Base-by-base conservation (phyloP, 2,888 invertebrate species). In the Agrilus mali region DNA sequence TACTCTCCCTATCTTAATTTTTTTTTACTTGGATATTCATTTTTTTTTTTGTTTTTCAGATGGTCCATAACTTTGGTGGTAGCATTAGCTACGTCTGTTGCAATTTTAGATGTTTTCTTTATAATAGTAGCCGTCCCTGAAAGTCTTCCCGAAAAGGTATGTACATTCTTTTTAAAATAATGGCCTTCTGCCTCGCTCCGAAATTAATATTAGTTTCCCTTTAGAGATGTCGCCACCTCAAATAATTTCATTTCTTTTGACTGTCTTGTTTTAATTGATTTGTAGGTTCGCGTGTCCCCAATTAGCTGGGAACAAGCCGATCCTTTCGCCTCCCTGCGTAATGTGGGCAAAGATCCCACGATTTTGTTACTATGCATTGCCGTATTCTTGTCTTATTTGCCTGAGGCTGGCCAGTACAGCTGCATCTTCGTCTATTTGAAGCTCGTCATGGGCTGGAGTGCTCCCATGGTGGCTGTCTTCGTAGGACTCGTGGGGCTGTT, bases 401-500 rank as follows among this genome's bases (percentile, higher is more conserved):
- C 98, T 2, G 98, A 99, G 71, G 89, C 89, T 34, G 97, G 97
- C 53, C 95, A 98, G 72, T 98, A 98, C 71, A 97, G 97, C 46
- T 97, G 97, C 72, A 96, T 98, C 72, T 98, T 98, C 73, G 97
- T 98, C 59, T 98, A 98, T 71, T 77, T 98, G 54, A 92, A 92
- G 72, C 75, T 97, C 64, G 75, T 93, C 60, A 94, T 98, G 86
- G 92, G 90, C 53, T 98, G 98, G 71, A 86, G 84, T 55, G 86
- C 85, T 47, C 82, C 90, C 60, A 88, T 92, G 77, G 96, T 98
- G 56, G 95, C 97, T 44, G 83, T 94, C 55, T 98, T 95, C 68
- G 97, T 98, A 60, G 98, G 97, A 50, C 80, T 94, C 48, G 90
- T 97, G 47, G 97, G 97, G 48, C 84, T 96, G 54, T 76, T 97